Percentiles rank a stretch among this genome's conserved stretches.
These are phyloP conservation scores for Crotalus adamanteus DNA, from an alignment of 2,797 vertebrate genomes.

Conservation along the genomic window DNA sequence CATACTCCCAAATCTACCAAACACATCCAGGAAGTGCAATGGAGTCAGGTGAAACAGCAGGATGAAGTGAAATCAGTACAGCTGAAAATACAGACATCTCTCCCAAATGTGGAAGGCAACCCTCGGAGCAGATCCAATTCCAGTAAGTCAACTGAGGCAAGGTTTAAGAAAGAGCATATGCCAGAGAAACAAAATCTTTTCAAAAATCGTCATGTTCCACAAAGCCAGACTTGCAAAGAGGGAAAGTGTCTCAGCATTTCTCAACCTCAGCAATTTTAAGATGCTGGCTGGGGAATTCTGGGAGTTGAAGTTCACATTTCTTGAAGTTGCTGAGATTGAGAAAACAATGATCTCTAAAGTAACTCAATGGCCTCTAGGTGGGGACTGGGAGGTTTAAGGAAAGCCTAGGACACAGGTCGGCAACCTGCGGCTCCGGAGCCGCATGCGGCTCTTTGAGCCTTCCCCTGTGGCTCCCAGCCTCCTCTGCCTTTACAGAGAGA, in stretches of 20 bases:
- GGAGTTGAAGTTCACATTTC: not conserved
- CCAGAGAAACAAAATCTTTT: not conserved
- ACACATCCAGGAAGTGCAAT: constrained; percentile 79
- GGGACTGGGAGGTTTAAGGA: not conserved
- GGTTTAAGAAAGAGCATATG: not conserved
- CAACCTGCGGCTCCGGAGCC: too few relatives aligned
- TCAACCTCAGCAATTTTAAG: not conserved
- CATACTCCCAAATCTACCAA: constrained; percentile 84
- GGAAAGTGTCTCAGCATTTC: not conserved
- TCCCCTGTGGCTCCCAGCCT: too few relatives aligned
- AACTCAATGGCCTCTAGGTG: not conserved
- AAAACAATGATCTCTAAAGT: not conserved
- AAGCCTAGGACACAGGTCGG: not conserved
- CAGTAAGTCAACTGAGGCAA: constrained; percentile 71
- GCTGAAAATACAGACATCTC: constrained; percentile 82
- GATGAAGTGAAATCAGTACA: constrained; percentile 87
- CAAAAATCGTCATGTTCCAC: not conserved
- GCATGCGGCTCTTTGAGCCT: too few relatives aligned
- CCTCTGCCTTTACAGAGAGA: too few relatives aligned
- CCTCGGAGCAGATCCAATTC: constrained; percentile 75
- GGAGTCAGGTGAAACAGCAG: constrained; percentile 75
- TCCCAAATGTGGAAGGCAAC: constrained; percentile 71
- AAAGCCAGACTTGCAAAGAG: not conserved
- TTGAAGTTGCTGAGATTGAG: not conserved
- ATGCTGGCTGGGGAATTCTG: not conserved